Evolutionary conservation across 2,888 invertebrate genomes (phyloP).

Genomic region (Conistra vaccinii): DNA sequence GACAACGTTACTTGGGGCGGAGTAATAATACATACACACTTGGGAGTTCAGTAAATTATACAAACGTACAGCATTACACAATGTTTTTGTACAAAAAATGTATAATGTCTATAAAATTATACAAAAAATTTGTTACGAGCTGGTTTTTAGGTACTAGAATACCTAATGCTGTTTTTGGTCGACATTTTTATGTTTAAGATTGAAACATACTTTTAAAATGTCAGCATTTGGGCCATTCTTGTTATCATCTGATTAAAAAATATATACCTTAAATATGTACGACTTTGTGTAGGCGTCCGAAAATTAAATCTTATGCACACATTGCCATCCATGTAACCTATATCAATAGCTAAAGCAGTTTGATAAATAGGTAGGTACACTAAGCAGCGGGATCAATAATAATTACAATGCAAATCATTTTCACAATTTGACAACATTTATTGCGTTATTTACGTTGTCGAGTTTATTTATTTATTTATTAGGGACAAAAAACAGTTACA

Average conservation of each 20-base stretch:
- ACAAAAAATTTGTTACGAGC: slow-evolving; percentile 19
- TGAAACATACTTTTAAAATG: background rate
- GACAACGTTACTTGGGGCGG: slow-evolving; percentile 35
- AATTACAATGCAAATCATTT: background rate
- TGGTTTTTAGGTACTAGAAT: background rate
- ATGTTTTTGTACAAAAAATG: slow-evolving; percentile 20
- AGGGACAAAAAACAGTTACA: no score
- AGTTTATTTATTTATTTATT: no score
- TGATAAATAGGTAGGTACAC: background rate
- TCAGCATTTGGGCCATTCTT: background rate
- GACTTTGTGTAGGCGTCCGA: background rate
- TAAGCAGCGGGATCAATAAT: background rate
- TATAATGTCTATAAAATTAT: slow-evolving; percentile 21
- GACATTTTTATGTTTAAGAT: background rate
- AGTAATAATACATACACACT: slow-evolving; percentile 35
- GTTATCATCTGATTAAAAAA: background rate
- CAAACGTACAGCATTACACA: slow-evolving; percentile 38
- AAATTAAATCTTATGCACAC: background rate
- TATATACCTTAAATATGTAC: background rate
- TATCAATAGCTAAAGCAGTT: background rate
- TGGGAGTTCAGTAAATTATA: slow-evolving; percentile 48
- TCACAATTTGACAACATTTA: background rate
- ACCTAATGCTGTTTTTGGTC: background rate
- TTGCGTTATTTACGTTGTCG: no score
- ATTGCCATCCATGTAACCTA: background rate